These are phyloP conservation scores for Oeneis ivallda DNA, from an alignment of 2,888 invertebrate species.

Conservation along the genomic window DNA sequence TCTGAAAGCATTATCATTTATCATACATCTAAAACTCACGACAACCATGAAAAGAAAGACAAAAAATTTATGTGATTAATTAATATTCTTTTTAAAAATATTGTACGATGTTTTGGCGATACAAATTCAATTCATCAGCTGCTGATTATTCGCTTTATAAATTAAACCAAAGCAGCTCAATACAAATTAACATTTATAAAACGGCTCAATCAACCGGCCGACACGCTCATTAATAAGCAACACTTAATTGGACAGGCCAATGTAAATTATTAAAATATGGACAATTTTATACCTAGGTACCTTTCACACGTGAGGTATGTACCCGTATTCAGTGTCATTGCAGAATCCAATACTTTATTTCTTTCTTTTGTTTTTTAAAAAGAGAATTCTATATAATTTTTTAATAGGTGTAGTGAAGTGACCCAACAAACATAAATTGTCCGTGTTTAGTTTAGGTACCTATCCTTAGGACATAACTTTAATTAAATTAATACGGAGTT, in stretches of 20 bases:
- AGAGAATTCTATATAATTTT: no score
- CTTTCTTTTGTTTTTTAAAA: not conserved
- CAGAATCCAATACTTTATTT: not conserved
- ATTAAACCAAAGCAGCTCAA: constrained; percentile 46
- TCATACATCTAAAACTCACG: no score
- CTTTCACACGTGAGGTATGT: not conserved
- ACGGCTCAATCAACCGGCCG: constrained; percentile 60
- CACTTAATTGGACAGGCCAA: constrained; percentile 47
- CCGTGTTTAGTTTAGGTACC: no score
- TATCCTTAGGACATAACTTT: no score
- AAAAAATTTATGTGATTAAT: not conserved
- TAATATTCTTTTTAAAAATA: not conserved
- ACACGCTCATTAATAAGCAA: constrained; percentile 54
- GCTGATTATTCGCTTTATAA: constrained; percentile 24
- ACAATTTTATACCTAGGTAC: constrained; percentile 40
- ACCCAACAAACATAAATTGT: no score
- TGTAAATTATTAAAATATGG: constrained; percentile 59
- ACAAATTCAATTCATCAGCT: constrained; percentile 14
- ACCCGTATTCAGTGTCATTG: not conserved
- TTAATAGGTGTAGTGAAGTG: no score
- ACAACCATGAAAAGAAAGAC: no score
- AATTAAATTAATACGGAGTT: no score
- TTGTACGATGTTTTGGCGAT: not conserved
- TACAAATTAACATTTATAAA: constrained; percentile 47
- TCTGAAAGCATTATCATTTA: no score